Evolutionary conservation across 2,113 vertebrate genomes (phyloP), one percentile per base, ranked within the genome.

Genomic region (Sinocyclocheilus grahami): DNA sequence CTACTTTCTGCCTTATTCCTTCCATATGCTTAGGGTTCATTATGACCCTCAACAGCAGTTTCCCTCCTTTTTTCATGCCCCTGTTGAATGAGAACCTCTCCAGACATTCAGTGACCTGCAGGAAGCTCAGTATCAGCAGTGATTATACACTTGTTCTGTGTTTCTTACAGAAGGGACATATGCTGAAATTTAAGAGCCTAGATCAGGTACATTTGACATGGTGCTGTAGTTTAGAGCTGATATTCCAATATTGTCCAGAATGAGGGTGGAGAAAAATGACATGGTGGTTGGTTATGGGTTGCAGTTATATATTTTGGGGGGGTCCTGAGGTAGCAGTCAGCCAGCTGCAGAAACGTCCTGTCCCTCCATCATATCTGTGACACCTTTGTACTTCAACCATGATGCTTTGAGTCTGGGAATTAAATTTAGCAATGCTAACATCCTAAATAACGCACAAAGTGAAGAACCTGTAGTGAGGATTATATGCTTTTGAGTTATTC

Each of bases 311-410:
- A 48, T 51, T 89, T 75, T 74, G 24, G 22, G 92, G 92, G 89
- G 42, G 51, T 67, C 8, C 22, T 37, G 22, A 8, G 12, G 4
- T 85, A 84, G 94, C 94, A 95, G 95, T 94, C 94, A 92, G 89
- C 93, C 94, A 95, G 93, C 95, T 95, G 94, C 93, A 90, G 77
- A 87, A 84, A 90, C 22, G 14, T 63, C 78, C 86, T 92, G 42
- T 81, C 90, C 85, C 37, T 30, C 77, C 51, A 24, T 42, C 58
- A 16, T 69, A 42, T 63, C 58, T 48, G 39, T 42, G 24, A 85
- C 88, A 81, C 76, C 91, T 76, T 37, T 22, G 16, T n/a, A 72
- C 20, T n/a, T 1, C 46, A 86, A 51, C 86, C 51, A 37, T 33
- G 3, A 72, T 22, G 11, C 14, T 27, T 13, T 82, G 65, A 13